A percentile compares a stretch with the other conserved stretches of the same genome.
Conservation (phyloP, 2,113 vertebrate species). For the Lepus timidus region DNA sequence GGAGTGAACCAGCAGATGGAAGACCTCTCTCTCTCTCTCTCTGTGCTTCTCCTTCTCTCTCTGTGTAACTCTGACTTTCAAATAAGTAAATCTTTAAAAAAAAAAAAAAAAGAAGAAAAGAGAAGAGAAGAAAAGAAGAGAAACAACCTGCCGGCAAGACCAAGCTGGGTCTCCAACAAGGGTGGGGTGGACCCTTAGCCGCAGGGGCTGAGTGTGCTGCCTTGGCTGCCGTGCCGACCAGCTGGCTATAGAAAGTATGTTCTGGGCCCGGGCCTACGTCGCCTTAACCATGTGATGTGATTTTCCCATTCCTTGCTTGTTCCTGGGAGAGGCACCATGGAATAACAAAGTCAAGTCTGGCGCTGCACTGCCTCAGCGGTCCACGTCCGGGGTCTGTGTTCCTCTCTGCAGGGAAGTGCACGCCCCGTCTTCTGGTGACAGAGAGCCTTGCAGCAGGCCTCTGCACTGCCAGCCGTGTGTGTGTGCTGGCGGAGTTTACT, state of each 20-base stretch:
- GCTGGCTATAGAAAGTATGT: neutral
- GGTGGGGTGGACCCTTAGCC: neutral
- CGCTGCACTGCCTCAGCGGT: constrained; percentile 36
- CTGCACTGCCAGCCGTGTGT: neutral
- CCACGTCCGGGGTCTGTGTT: constrained; percentile 14
- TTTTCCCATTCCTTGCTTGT: constrained; percentile 67
- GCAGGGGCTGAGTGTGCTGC: neutral
- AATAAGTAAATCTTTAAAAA: no score
- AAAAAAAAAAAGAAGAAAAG: no score
- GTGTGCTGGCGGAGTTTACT: constrained; percentile 14
- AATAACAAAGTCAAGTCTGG: constrained; percentile 65
- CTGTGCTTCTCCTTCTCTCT: no score
- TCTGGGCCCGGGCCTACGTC: neutral
- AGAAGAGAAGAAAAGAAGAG: neutral
- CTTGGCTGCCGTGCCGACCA: neutral
- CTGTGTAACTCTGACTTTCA: no score
- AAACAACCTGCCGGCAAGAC: neutral
- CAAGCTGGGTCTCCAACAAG: neutral
- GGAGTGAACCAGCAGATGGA: no score
- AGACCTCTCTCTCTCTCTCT: no score
- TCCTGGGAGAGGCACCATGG: constrained; percentile 38
- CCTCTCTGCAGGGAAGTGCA: neutral
- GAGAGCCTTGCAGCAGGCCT: neutral
- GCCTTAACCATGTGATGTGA: constrained; percentile 34
- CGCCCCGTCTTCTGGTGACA: neutral